Base-by-base conservation (phyloP, 2,113 vertebrate genomes). In the Promerops cafer region DNA sequence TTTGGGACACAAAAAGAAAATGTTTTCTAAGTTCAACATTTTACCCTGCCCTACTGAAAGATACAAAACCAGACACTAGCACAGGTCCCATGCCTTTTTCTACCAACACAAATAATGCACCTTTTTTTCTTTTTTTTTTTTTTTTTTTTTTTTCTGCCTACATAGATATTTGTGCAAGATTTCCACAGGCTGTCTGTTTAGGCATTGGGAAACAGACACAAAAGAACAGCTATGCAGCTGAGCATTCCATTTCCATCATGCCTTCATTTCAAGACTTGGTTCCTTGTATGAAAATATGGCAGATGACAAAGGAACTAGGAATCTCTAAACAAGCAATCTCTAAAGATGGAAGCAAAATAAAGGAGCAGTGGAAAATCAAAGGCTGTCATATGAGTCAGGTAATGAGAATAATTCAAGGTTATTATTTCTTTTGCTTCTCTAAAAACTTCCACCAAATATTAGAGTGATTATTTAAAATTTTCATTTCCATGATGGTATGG, bases 331-430 rank as follows among this genome's bases (percentile, higher is more conserved):
- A 89, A 57, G 12, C 1, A 70, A 10, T 49, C 37, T 66, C 23
- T 91, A 42, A 82, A 28, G 47, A 39, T 47, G 19, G 22, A 85
- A 75, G 11, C 9, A 79, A 82, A 96, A 59, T 44, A 21, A 91
- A 76, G 40, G 10, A 79, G 16, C 21, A 70, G 17, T 52, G 15
- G 5, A 59, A 92, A 93, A 95, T 71, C 26, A 78, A 87, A 91
- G 64, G 13, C 9, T 42, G 31, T 61, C 33, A 14, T 37, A 44
- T 47, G 40, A 93, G 30, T 85, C 40, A 94, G 22, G 15, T 75
- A 94, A 94, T 75, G 15, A 89, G 39, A 93, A 82, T 68, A 93
- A 94, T 94, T 87, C 35, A 64, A 64, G 15, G 22, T 82, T 91
- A 72, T 91, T 91, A 89, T 83, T 96, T 79, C 30, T 70, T 75